Base-by-base conservation (phyloP, 2,113 vertebrate genomes). In the Amblyopsis rosae region DNA sequence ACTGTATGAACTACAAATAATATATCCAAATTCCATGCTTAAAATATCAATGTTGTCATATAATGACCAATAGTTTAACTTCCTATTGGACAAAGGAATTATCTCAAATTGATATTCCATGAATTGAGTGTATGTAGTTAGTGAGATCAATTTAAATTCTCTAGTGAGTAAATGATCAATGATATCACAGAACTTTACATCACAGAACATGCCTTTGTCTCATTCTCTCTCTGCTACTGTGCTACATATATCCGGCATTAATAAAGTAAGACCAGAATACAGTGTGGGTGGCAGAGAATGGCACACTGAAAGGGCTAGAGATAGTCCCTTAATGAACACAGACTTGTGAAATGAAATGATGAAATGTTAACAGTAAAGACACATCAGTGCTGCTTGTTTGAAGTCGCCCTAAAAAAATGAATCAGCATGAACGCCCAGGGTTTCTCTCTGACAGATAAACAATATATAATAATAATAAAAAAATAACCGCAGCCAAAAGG, bases 381-480 rank as follows among this genome's bases (percentile, higher is more conserved):
- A 56, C 16, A 67, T 63, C 50, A 32, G 58, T n/a, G 58, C 32
- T 41, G 11, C 12, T 32, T 62, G 68, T 69, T 77, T 83, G 70
- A 73, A 78, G 72, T 80, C 32, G 59, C 62, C 64, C 58, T 59
- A 33, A 62, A 78, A 78, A 73, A 77, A 78, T 67, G 16, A 73
- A 72, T 72, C 59, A 67, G n/a, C 68, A 61, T 33, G 17, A 57
- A 47, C 63, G 60, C 4, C 65, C 26, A 41, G 4, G 8, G 59
- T 62, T 84, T 72, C 58, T 79, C 77, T 77, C 66, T 49, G 45
- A 12, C 53, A 66, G 57, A 82, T 73, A 69, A 70, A 63, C 33
- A 41, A 60, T 4, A 69, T 55, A 56, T 45, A 11, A 61, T 10
- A 1, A 53, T 49, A 45, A 6, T 9, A 62, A 8, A n/a, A 59